A percentile compares a stretch with the other conserved stretches of the same genome.
phyloP scores from a whole-genome alignment of 2,888 invertebrate species.

The Augochlorella aurata region DNA sequence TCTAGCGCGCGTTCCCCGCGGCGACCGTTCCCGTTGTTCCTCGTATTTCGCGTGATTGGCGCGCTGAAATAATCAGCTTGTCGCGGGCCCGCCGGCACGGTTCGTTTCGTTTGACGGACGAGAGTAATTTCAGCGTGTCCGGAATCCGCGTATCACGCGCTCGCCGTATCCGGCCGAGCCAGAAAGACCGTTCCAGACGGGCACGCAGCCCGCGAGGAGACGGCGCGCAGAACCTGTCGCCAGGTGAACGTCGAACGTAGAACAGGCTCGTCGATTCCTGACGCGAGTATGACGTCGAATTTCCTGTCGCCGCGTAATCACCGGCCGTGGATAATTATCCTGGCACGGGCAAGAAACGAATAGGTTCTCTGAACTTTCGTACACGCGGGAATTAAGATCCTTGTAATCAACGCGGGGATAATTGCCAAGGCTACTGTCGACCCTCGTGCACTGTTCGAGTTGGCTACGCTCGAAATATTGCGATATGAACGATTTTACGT shows the following conservation, averaged over 20 bases:
- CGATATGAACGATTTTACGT: not conserved
- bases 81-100: slow-evolving; percentile 55
- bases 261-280: slow-evolving; percentile 15
- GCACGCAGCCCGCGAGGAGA: slow-evolving; percentile 41
- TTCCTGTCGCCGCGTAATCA: slow-evolving; percentile 16
- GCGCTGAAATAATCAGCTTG: slow-evolving; percentile 65
- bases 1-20: slow-evolving; percentile 28
- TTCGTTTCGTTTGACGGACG: slow-evolving; percentile 62
- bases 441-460: not conserved
- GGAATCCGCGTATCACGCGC: slow-evolving; percentile 61
- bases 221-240: slow-evolving; percentile 30
- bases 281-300: slow-evolving; percentile 21
- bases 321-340: slow-evolving; percentile 18
- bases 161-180: slow-evolving; percentile 17
- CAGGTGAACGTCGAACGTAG: slow-evolving; percentile 12
- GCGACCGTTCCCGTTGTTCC: slow-evolving; percentile 34
- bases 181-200: slow-evolving; percentile 20
- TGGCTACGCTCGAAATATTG: not conserved
- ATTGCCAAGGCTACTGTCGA: not conserved
- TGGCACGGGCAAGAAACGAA: not conserved
- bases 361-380: not conserved
- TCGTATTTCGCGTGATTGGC: slow-evolving; percentile 64
- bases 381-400: not conserved
- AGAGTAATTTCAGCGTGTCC: slow-evolving; percentile 63
- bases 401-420: not conserved